Base-by-base conservation (phyloP, 2,888 invertebrate genomes). In the Tetanocera ferruginea region DNA sequence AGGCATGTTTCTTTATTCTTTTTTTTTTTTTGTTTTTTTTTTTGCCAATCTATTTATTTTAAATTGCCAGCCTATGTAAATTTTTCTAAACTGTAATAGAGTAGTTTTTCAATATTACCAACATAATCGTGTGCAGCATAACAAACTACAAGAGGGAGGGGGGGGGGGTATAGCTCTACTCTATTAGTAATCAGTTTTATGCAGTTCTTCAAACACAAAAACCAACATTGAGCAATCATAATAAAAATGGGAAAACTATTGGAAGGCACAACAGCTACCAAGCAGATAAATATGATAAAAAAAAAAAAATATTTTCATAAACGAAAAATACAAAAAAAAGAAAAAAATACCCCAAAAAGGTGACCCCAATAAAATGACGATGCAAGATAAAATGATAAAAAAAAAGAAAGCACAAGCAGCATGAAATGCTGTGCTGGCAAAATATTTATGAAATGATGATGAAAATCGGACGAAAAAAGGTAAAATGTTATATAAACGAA, bases 381-480 rank as follows among this genome's bases (percentile, higher is more conserved):
- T 11, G 5, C 23, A 23, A 60, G 17, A 25, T 14, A 60, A 60
- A 60, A 28, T 17, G 57, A 6, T 25, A 14, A 60, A 60, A 60
- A 28, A 60, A 25, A 9, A 6, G 9, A 60, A 23, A 60, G 2
- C 25, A 43, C 43, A 43, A 43, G 1, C 43, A 43, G 43, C 43
- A 43, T 43, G 25, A 60, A 28, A 60, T 60, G 60, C 28, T 28
- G 60, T 60, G 25, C 60, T 28, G 28, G n/a, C 28, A 60, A 60
- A 60, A 60, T 60, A 60, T 60, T 28, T 28, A 60, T 17, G 60
- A 11, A 60, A 60, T 60, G 28, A 60, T 60, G 60, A 60, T 28
- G 28, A 60, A 60, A 60, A 23, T 5, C 8, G 6, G 9, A 17
- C 14, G 5, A 25, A 11, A 60, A 23, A 60, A 60, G 28, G 28